Evolutionary conservation across 2,888 invertebrate genomes (phyloP).

Genomic region (Rhingia rostrata): DNA sequence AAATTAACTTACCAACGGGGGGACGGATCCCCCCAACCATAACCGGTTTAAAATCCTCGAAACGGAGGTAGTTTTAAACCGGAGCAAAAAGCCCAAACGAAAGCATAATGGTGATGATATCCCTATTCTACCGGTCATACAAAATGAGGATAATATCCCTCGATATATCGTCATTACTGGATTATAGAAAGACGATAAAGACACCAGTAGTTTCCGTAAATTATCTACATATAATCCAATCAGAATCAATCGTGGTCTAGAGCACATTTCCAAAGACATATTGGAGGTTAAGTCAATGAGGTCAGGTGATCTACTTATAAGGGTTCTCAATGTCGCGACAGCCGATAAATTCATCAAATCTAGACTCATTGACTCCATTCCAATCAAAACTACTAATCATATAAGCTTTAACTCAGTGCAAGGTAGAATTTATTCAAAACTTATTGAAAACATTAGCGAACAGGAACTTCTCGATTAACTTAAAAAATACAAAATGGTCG

Average conservation of each 20-base stretch:
- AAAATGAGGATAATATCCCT: no score
- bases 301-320: background rate
- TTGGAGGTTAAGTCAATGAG: slow-evolving; percentile 12
- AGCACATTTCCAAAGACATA: slow-evolving; percentile 2
- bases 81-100: no score
- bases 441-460: background rate
- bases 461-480: slow-evolving; percentile 4
- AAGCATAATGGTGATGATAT: no score
- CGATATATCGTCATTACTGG: no score
- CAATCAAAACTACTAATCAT: background rate
- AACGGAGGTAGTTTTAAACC: no score
- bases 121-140: no score
- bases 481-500: slow-evolving; percentile 5
- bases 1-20: no score
- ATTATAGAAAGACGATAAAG: no score
- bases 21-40: no score
- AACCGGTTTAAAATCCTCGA: no score
- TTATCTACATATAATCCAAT: background rate
- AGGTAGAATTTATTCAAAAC: slow-evolving; percentile 6
- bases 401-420: background rate
- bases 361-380: background rate
- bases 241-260: background rate
- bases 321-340: background rate
- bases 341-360: slow-evolving; percentile 4
- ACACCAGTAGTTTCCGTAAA: no score